A percentile compares a stretch with the other conserved stretches of the same genome.
phyloP scores from a whole-genome alignment of 2,888 invertebrate genomes.

The Phaedon cochleariae region DNA sequence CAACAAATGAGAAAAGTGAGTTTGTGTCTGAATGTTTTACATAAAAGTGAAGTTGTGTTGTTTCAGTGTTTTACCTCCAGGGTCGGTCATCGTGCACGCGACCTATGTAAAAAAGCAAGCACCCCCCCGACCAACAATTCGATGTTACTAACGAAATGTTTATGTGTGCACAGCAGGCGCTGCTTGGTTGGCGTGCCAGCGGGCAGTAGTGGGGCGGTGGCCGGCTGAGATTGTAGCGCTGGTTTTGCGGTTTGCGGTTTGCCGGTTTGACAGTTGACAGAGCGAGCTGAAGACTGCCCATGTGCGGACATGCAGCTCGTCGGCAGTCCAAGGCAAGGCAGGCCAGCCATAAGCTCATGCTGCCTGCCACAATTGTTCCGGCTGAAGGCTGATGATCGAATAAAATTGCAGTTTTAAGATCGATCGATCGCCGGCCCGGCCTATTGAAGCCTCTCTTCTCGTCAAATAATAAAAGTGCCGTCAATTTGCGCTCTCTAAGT shows the following conservation, averaged over 20 bases:
- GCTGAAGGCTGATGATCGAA: neutral
- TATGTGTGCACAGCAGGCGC: constrained; percentile 21
- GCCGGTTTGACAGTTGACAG: constrained; percentile 11
- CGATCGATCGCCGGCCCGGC: too few relatives aligned
- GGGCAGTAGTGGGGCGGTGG: neutral
- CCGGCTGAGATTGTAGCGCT: neutral
- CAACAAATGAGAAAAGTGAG: too few relatives aligned
- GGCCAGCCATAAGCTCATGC: constrained; percentile 4
- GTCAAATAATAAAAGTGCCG: too few relatives aligned
- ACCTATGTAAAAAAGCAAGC: too few relatives aligned
- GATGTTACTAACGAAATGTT: constrained; percentile 7
- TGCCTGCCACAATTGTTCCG: neutral
- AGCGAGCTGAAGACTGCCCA: constrained; percentile 1
- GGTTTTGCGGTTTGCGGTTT: neutral
- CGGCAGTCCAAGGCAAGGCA: neutral
- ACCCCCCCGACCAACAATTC: neutral
- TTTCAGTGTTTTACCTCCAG: too few relatives aligned
- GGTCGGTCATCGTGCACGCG: too few relatives aligned
- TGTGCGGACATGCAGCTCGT: constrained; percentile 4
- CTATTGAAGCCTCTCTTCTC: too few relatives aligned
- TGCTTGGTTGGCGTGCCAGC: constrained; percentile 10
- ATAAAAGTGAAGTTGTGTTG: too few relatives aligned
- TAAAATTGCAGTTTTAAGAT: too few relatives aligned
- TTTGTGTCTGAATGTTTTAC: too few relatives aligned
- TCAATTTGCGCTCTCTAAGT: too few relatives aligned